phyloP scores from a whole-genome alignment of 2,797 vertebrate genomes.

The Gila robusta region DNA sequence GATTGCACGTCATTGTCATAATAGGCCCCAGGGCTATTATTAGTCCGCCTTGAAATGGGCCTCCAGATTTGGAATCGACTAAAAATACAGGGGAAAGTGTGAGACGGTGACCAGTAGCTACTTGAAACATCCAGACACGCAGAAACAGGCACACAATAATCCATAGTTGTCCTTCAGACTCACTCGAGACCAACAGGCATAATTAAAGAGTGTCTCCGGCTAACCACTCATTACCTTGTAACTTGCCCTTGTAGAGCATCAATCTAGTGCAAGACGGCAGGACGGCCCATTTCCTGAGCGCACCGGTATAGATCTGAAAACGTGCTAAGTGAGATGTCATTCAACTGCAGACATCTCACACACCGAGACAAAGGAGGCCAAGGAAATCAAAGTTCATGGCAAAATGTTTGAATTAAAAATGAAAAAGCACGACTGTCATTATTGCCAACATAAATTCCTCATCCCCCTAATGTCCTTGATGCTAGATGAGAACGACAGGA shows the following conservation, averaged over 20 bases:
- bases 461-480: constrained; percentile 14
- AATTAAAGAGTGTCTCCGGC: constrained; percentile 54
- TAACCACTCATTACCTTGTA: constrained; percentile 61
- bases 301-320: constrained; percentile 32
- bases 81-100: constrained; percentile 42
- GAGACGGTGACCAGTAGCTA: constrained; percentile 30
- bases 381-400: constrained; percentile 8
- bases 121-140: constrained; percentile 27
- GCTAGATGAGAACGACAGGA: background rate
- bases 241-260: constrained; percentile 62
- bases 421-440: background rate
- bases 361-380: constrained; percentile 11
- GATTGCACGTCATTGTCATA: constrained; percentile 62
- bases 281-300: constrained; percentile 35
- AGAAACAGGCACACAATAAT: constrained; percentile 42
- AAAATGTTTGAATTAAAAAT: background rate
- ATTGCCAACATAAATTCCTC: background rate
- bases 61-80: constrained; percentile 45
- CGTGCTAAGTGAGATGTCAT: constrained; percentile 39
- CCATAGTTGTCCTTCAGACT: constrained; percentile 51
- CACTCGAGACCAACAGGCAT: constrained; percentile 29
- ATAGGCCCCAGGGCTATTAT: constrained; percentile 59
- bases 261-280: constrained; percentile 51
- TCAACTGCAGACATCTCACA: constrained; percentile 23
- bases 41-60: constrained; percentile 50